Evolutionary conservation across 2,888 invertebrate species (phyloP), one percentile per base, ranked within the genome.

Genomic region (Phymatocera aterrima): DNA sequence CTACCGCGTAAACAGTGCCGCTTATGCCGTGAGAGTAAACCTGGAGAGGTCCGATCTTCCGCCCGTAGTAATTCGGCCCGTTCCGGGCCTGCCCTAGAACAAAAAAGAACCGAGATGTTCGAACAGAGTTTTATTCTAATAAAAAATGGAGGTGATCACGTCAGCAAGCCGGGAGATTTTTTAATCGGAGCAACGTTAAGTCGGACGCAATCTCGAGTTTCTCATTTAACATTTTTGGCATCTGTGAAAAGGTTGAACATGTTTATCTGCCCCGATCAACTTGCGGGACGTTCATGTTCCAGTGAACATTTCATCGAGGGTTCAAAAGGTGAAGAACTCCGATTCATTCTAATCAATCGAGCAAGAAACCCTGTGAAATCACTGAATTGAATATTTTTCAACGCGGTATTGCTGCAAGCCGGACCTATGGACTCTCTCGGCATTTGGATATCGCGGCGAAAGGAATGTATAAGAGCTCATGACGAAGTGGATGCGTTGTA

Each of bases 1-100:
- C 97, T 5, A 97, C 96, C 0, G 96, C 97, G 91, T 96, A 98
- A 37, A 95, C 96, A 1, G 94, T 94, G 43, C 98, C 98, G 83
- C 93, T 93, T 83, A 97, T 95, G 81, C 95, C 95, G 88, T 97
- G 97, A 0, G 95, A 96, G 89, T 95, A 96, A 81, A 94, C 93
- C 40, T 93, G 93, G 78, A 97, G 92, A 0, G 93, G 92, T 74
- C 97, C 97, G 82, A 97, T 95, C 79, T 92, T 89, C 28, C 94
- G 94, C 24, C 97, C 97, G 89, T 95, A 97, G 91, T 96, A 96
- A 75, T 87, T 85, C 8, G 80, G 81, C 64, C 81, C 81, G 75
- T 82, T 84, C 60, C 78, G 85, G 24, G 85, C 83, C 54, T 85
- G 84, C 79, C 86, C 89, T 88, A 83, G 0, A 81, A 82, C 57